A percentile compares a stretch with the other conserved stretches of the same genome.
These are phyloP conservation scores for Poeciliopsis prolifica DNA, from an alignment of 2,113 vertebrate genomes.

Conservation along the genomic window DNA sequence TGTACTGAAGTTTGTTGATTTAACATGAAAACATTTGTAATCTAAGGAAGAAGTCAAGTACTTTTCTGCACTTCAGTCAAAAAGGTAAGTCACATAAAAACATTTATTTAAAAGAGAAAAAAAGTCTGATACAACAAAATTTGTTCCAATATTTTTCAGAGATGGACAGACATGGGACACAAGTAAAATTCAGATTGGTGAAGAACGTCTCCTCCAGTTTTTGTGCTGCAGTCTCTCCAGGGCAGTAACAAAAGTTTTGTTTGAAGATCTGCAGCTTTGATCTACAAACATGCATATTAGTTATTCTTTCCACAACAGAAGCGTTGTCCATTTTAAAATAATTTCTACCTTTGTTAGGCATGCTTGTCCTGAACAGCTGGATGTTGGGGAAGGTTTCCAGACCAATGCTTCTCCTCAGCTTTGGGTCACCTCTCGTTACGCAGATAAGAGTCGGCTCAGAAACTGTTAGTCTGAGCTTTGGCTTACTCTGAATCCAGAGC, in stretches of 20 bases:
- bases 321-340: background rate
- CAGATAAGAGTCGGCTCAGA: conserved; percentile 46
- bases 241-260: conserved; percentile 7
- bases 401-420: conserved; percentile 82
- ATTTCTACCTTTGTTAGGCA: conserved; percentile 80
- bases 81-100: background rate
- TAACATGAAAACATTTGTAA: background rate
- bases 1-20: no score
- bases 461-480: conserved; percentile 17
- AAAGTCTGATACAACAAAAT: background rate
- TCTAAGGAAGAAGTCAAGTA: background rate
- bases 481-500: conserved; percentile 57
- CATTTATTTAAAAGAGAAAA: background rate
- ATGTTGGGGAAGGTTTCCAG: conserved; percentile 84
- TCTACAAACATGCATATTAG: conserved; percentile 7
- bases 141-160: background rate
- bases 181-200: conserved; percentile 1
- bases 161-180: background rate
- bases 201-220: conserved; percentile 42
- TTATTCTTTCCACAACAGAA: background rate
- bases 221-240: conserved; percentile 47
- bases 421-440: conserved; percentile 80
- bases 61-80: no score
- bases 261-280: conserved; percentile 2
- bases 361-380: conserved; percentile 80